Base-by-base conservation (phyloP, 2,888 invertebrate species). In the Agonum fuliginosum region DNA sequence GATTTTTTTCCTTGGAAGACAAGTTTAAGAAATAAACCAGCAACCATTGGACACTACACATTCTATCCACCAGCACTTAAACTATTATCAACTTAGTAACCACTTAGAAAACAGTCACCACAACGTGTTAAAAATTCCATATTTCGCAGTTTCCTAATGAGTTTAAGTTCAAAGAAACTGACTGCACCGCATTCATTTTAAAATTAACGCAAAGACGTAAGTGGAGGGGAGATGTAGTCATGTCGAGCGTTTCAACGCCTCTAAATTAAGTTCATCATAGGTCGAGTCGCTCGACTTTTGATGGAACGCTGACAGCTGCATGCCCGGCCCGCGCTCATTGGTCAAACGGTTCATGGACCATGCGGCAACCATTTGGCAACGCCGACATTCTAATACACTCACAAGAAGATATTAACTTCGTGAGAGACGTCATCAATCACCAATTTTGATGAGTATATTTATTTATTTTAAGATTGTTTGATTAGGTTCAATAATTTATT, bases 281-380 rank as follows among this genome's bases (percentile, higher is more conserved):
- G 54, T 46, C 30, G 73, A 54, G 37, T 46, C 30, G 27, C 30
- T 41, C 43, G 17, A 24, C 43, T 62, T 58, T 73, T 74, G 74
- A 74, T 74, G 65, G 74, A 74, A 19, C 62, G 74, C 30, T 62
- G 74, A 74, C 74, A 74, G 74, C 74, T 74, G 74, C 43, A 17
- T 17, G 62, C 14, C n/a, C 14, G 8, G 27, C 30, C 17, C 27
- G 51, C 34, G 58, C 74, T 74, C 43, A 74, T 74, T 74, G 74
- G 74, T 62, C 62, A 43, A 24, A 65, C 22, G 17, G 10, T 27
- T 14, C 58, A 72, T 54, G 37, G 20, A 34, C 54, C 58, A 41
- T 73, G 37, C 14, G 73, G 54, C 73, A 73, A 41, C 58, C 30
- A 65, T 27, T 74, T 74, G 74, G 74, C 74, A 62, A 74, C 58